These are phyloP conservation scores for Oscheius sp. DNA, from an alignment of 1,140 invertebrate genomes.

Conservation along the genomic window DNA sequence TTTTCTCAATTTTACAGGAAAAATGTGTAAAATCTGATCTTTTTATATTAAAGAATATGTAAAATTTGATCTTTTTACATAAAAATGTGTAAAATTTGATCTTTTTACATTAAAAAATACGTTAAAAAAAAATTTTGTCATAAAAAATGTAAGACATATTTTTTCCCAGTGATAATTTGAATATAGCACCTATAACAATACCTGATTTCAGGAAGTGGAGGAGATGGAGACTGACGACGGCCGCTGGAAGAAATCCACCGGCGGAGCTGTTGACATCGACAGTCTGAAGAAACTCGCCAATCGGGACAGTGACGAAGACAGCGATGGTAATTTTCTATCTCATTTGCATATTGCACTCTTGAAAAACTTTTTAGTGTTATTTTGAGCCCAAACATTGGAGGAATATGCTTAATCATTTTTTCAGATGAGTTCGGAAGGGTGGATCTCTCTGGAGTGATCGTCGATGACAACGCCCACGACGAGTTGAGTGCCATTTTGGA, in stretches of 20 bases:
- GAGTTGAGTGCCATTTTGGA: conserved; percentile 74
- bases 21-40: no score
- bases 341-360: neutral
- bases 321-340: conserved; percentile 31
- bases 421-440: conserved; percentile 50
- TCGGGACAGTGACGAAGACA: conserved; percentile 12
- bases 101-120: no score
- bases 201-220: conserved; percentile 23
- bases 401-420: neutral
- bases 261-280: conserved; percentile 25
- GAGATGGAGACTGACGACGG: conserved; percentile 5
- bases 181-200: no score
- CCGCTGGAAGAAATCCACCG: conserved; percentile 30
- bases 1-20: neutral
- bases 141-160: no score
- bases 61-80: no score
- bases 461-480: conserved; percentile 75
- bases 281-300: conserved; percentile 25
- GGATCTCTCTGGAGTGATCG: conserved; percentile 66
- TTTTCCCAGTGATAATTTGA: no score
- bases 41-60: no score
- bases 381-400: neutral
- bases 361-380: neutral
- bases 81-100: no score
- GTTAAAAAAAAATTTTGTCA: no score